A percentile compares a stretch with the other conserved stretches of the same genome.
These are phyloP conservation scores for Takifugu flavidus DNA, from an alignment of 2,113 vertebrate species.

Conservation along the genomic window DNA sequence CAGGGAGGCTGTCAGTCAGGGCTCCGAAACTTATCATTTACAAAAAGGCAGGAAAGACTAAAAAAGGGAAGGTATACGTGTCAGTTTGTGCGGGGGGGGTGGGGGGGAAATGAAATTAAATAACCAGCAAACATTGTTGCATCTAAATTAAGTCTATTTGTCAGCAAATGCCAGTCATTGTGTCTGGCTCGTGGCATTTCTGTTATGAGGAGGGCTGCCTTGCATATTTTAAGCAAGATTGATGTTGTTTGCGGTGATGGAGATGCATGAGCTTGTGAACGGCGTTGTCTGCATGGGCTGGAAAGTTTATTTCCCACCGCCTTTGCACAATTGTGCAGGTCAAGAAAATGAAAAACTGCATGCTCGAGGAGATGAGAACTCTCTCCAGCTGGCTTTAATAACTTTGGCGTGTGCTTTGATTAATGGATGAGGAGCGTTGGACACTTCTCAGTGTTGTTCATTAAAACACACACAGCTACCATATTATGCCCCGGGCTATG, in stretches of 20 bases:
- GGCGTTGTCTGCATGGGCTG: constrained; percentile 21
- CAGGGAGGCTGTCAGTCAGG: constrained; percentile 48
- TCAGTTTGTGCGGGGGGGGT: constrained; percentile 9
- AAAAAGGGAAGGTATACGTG: background rate
- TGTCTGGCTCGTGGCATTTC: constrained; percentile 29
- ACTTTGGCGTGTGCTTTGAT: constrained; percentile 49
- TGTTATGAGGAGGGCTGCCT: constrained; percentile 22
- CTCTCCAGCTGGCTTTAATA: constrained; percentile 47
- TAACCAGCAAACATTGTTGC: constrained; percentile 26
- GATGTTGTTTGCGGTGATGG: constrained; percentile 48
- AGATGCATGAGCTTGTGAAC: constrained; percentile 46
- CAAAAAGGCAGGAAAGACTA: constrained; percentile 31
- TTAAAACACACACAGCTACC: constrained; percentile 27
- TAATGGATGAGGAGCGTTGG: constrained; percentile 46
- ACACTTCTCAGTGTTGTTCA: constrained; percentile 49
- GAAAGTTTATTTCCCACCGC: constrained; percentile 5
- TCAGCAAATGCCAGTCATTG: constrained; percentile 49
- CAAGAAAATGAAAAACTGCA: constrained; percentile 20
- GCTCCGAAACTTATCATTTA: constrained; percentile 42
- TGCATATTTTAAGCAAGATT: constrained; percentile 42
- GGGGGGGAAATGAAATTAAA: constrained; percentile 42
- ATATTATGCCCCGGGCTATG: background rate
- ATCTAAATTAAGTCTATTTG: constrained; percentile 54
- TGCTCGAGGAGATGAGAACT: constrained; percentile 25
- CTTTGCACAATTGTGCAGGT: constrained; percentile 27